phyloP scores from a whole-genome alignment of 2,888 invertebrate species.

The Dasysyrphus albostriatus region DNA sequence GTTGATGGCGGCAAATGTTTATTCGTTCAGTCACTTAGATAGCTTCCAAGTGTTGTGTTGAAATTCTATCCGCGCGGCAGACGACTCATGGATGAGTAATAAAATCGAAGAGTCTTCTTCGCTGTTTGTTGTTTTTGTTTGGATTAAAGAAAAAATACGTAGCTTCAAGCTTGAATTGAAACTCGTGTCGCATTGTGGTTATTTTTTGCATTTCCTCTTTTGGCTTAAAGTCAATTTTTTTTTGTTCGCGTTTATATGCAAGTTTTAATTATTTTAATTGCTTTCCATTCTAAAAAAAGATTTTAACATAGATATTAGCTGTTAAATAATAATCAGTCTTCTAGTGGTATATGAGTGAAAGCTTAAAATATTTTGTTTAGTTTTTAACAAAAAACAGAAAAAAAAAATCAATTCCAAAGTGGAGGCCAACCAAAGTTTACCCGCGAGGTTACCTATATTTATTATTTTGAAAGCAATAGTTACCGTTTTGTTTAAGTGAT shows the following conservation, averaged over 20 bases:
- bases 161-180: conserved; percentile 27
- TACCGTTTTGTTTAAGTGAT: conserved; percentile 20
- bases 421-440: conserved; percentile 8
- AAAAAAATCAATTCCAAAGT: conserved; percentile 9
- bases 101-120: conserved; percentile 29
- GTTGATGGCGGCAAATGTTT: conserved; percentile 62
- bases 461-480: conserved; percentile 32
- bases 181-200: conserved; percentile 63
- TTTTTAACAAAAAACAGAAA: neutral
- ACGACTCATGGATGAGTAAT: conserved; percentile 55
- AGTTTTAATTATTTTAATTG: conserved; percentile 59
- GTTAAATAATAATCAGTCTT: conserved; percentile 3
- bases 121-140: conserved; percentile 42
- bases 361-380: conserved; percentile 15
- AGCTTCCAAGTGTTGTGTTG: conserved; percentile 71
- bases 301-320: neutral
- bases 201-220: conserved; percentile 51
- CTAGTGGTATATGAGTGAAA: conserved; percentile 55
- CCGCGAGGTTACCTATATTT: neutral
- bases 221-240: conserved; percentile 14
- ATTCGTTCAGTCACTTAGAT: conserved; percentile 69
- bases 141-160: conserved; percentile 2
- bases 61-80: conserved; percentile 61
- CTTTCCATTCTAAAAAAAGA: conserved; percentile 42
- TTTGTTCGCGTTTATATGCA: conserved; percentile 10